phyloP scores from a whole-genome alignment of 2,113 vertebrate genomes.

The Chaetodon trifascialis region DNA sequence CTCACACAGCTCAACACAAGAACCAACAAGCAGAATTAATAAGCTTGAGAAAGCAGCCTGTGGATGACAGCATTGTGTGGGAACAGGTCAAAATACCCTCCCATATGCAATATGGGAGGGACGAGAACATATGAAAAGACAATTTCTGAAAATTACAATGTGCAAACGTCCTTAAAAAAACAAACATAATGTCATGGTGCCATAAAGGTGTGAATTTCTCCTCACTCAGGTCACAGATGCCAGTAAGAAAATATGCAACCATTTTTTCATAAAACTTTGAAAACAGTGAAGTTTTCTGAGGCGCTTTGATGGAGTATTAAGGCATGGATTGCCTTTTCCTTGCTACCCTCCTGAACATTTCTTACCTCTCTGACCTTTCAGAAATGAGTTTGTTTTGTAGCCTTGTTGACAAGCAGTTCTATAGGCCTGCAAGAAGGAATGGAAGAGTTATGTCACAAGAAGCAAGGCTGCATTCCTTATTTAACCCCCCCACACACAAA shows the following conservation, averaged over 20 bases:
- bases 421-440: constrained; percentile 29
- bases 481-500: constrained; percentile 66
- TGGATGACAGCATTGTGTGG: constrained; percentile 7
- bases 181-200: not conserved
- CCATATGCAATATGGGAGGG: not conserved
- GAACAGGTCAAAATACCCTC: not conserved
- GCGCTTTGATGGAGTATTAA: constrained; percentile 22
- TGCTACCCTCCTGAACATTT: constrained; percentile 42
- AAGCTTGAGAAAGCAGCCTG: not conserved
- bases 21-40: constrained; percentile 5
- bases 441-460: constrained; percentile 59
- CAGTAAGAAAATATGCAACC: not conserved
- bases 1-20: not conserved
- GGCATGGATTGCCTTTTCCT: constrained; percentile 31
- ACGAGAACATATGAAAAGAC: not conserved
- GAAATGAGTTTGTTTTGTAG: constrained; percentile 70
- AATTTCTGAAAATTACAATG: not conserved
- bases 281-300: constrained; percentile 19
- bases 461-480: constrained; percentile 60
- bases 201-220: constrained; percentile 5
- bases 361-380: constrained; percentile 66
- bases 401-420: constrained; percentile 65
- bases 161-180: constrained; percentile 11
- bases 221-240: not conserved
- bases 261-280: constrained; percentile 13